Conservation (phyloP, 2,888 invertebrate genomes). For the Orthosia gracilis region DNA sequence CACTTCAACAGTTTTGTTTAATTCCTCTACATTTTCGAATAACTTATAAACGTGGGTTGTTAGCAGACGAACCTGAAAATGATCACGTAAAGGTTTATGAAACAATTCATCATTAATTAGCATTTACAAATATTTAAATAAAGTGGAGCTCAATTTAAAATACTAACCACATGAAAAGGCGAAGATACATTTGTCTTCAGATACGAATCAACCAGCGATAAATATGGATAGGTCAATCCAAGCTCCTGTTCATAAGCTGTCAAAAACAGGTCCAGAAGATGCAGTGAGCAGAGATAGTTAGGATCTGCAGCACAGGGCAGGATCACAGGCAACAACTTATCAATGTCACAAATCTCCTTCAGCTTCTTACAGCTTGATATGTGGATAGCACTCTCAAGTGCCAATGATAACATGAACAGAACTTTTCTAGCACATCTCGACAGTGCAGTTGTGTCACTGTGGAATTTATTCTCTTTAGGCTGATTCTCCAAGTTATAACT, state of each 20-base stretch:
- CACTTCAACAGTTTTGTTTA: conserved; percentile 81
- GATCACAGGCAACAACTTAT: conserved; percentile 83
- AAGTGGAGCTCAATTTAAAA: neutral
- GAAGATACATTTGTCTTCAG: conserved; percentile 93
- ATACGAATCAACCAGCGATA: conserved; percentile 87
- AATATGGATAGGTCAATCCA: conserved; percentile 82
- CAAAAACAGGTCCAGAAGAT: conserved; percentile 90
- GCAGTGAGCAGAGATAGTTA: conserved; percentile 87
- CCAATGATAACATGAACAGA: conserved; percentile 90
- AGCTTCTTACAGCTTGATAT: conserved; percentile 88
- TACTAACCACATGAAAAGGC: conserved; percentile 92
- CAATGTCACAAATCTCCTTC: conserved; percentile 85
- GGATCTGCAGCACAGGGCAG: conserved; percentile 86
- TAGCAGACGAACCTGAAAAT: conserved; percentile 92
- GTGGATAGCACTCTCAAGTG: conserved; percentile 92
- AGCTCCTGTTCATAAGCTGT: conserved; percentile 88
- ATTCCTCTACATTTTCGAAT: conserved; percentile 91
- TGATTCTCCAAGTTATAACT: conserved; percentile 81
- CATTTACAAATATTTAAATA: too few relatives aligned
- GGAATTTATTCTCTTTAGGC: conserved; percentile 75
- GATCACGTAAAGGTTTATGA: too few relatives aligned
- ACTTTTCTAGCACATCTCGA: conserved; percentile 84
- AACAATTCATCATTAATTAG: too few relatives aligned
- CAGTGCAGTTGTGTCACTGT: conserved; percentile 78
- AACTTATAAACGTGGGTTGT: conserved; percentile 94